phyloP scores from a whole-genome alignment of 2,888 invertebrate genomes.

The Pteria penguin region DNA sequence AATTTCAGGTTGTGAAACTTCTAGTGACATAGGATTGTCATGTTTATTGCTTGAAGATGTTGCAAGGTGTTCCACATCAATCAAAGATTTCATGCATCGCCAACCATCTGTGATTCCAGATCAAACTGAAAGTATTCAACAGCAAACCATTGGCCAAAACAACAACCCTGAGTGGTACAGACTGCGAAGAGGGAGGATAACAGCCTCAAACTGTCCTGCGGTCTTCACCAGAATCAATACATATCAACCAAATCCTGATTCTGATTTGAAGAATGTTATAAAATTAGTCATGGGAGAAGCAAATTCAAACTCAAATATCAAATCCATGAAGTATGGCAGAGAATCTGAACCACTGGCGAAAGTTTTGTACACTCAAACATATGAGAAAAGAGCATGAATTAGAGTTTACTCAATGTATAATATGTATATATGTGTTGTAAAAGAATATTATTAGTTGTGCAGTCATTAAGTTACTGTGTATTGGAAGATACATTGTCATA shows the following conservation, averaged over 20 bases:
- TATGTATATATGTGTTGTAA: not conserved
- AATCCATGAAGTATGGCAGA: slow-evolving; percentile 10
- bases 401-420: slow-evolving; percentile 10
- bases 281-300: too few species aligned
- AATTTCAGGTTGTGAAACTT: too few species aligned
- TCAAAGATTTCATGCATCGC: too few species aligned
- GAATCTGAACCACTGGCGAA: slow-evolving; percentile 21
- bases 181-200: slow-evolving; percentile 12
- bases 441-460: slow-evolving; percentile 16
- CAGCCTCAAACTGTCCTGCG: slow-evolving; percentile 19
- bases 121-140: too few species aligned
- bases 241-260: not conserved
- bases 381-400: slow-evolving; percentile 1
- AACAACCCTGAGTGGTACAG: slow-evolving; percentile 8
- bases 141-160: not conserved
- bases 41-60: too few species aligned
- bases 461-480: slow-evolving; percentile 15
- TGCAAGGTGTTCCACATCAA: too few species aligned
- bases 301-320: slow-evolving; percentile 15
- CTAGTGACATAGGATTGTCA: too few species aligned
- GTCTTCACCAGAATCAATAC: not conserved
- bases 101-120: too few species aligned
- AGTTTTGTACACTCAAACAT: slow-evolving; percentile 2
- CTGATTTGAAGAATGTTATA: not conserved
- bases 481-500: slow-evolving; percentile 26